Evolutionary conservation across 2,113 vertebrate genomes (phyloP), one percentile per base, ranked within the genome.

Genomic region (Corvus moneduloides): DNA sequence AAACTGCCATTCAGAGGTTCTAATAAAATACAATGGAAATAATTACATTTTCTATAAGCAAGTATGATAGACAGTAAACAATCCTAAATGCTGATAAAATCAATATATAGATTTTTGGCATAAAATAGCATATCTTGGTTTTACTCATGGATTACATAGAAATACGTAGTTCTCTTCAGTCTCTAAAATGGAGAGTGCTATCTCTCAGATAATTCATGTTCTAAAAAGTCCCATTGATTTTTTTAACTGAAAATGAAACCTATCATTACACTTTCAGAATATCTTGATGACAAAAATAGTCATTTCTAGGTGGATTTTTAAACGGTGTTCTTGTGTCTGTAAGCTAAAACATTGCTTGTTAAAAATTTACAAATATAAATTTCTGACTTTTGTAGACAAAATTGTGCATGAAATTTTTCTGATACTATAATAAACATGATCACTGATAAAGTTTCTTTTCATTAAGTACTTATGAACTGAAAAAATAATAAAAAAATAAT

Each of bases 401-500:
- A 39, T 4, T n/a, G 2, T 46, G 4, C 16, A 7, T 63, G 7
- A 52, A 71, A 19, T 51, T 82, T 75, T 90, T 21, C 30, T 82
- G 17, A 63, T 67, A 13, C 16, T 4, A 43, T 67, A 62, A 77
- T 27, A 84, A 80, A 19, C 4, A 58, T 10, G 3, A 2, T 32
- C 6, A 3, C 20, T 87, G 23, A 64, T 5, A 87, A 76, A 87
- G 27, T 5, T 32, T 55, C 11, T 64, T 15, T 68, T 58, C 5
- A 41, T 0, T 0, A 67, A 72, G 52, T 49, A 18, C 3, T 44
- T 71, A 49, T 6, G 62, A 49, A 48, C 3, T 12, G 13, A 37
- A 82, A 52, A 27, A 71, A 74, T 27, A 44, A 72, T 35, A 9
- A 18, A 15, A 35, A 24, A 20, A 23, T 17, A 27, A 37, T 19